Evolutionary conservation across 92 coral and sea anemone genomes (phyloP).

Genomic region (Parazoanthus swiftii): DNA sequence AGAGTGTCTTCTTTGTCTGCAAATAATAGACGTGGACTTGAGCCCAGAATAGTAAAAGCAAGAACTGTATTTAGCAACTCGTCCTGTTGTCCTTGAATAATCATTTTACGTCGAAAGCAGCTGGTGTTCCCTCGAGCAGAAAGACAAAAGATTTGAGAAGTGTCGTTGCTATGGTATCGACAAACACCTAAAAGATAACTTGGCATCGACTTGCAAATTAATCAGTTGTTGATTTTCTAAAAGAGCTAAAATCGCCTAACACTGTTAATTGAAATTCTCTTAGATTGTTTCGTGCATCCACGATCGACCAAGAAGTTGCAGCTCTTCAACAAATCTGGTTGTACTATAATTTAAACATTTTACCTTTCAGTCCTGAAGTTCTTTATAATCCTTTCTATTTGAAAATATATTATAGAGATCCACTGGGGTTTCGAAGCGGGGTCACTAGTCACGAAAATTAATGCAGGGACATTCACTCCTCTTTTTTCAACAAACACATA

Average conservation of each 20-base stretch:
- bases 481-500: too few relatives aligned
- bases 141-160: conserved; percentile 25
- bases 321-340: too few relatives aligned
- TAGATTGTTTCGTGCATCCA: background rate
- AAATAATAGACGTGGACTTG: background rate
- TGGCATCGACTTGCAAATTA: conserved; percentile 16
- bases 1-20: background rate
- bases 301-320: background rate
- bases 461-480: too few relatives aligned
- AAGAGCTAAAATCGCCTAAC: background rate
- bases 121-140: conserved; percentile 33
- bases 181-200: conserved; percentile 3
- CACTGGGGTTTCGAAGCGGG: too few relatives aligned
- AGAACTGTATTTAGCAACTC: conserved; percentile 27
- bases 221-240: conserved; percentile 18
- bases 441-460: too few relatives aligned
- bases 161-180: conserved; percentile 36
- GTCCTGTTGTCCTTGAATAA: conserved; percentile 32
- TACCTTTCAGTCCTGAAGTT: too few relatives aligned
- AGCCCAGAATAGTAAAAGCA: background rate
- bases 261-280: conserved; percentile 10
- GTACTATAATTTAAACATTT: too few relatives aligned
- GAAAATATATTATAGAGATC: too few relatives aligned
- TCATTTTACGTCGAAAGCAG: conserved; percentile 37
- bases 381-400: too few relatives aligned